Conservation (phyloP, 2,113 vertebrate species). For the Bos javanicus region DNA sequence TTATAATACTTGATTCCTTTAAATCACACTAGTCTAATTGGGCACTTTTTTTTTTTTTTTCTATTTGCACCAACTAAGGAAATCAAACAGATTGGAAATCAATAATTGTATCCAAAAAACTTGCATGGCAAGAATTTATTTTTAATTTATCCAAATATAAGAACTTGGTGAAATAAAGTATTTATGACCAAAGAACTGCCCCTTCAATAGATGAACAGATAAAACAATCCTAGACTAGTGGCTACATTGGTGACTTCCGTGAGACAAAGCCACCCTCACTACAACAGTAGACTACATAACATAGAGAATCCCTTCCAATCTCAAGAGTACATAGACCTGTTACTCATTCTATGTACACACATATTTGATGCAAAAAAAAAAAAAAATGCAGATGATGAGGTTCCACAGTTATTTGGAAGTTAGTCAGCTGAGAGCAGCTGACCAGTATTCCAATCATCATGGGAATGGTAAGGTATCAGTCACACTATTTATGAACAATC, state of each 20-base stretch:
- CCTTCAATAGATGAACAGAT: neutral
- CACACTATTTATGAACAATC: neutral
- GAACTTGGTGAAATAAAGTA: neutral
- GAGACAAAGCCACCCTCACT: neutral
- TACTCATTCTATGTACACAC: neutral
- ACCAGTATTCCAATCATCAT: neutral
- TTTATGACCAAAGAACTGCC: neutral
- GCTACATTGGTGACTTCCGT: neutral
- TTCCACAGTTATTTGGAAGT: neutral
- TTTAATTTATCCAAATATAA: neutral
- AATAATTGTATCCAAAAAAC: neutral
- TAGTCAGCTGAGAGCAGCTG: neutral
- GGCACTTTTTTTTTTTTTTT: neutral
- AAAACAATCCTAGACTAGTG: neutral
- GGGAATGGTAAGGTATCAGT: neutral
- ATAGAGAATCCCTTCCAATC: neutral
- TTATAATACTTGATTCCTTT: neutral
- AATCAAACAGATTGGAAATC: conserved; percentile 17
- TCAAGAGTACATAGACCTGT: neutral
- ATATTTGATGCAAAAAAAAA: neutral
- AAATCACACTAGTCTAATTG: neutral
- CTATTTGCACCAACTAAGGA: neutral
- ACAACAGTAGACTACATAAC: neutral
- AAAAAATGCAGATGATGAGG: neutral
- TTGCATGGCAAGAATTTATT: neutral